Conservation (phyloP, 2,888 invertebrate species). For the Chironomus riparius region DNA sequence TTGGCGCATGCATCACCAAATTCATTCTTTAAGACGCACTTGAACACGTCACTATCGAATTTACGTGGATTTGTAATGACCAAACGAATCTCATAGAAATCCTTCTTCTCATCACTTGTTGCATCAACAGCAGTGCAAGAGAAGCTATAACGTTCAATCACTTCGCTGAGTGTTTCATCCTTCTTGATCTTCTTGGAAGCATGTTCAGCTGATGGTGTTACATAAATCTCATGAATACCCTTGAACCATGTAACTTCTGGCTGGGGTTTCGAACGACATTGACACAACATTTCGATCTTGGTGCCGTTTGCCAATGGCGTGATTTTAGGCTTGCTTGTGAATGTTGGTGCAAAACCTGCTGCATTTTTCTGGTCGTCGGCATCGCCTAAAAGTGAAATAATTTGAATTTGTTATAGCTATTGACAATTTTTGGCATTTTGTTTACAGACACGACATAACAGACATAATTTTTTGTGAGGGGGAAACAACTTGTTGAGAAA, state of each 20-base stretch:
- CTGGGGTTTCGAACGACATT: constrained; percentile 89
- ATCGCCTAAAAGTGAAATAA: constrained; percentile 49
- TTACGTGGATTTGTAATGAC: constrained; percentile 24
- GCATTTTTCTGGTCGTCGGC: constrained; percentile 60
- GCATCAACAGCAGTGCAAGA: constrained; percentile 23
- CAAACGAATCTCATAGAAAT: constrained; percentile 21
- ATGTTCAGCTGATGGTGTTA: constrained; percentile 74
- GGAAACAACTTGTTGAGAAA: too few species aligned
- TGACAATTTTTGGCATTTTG: background rate
- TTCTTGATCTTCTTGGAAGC: constrained; percentile 76
- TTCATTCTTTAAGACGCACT: constrained; percentile 87
- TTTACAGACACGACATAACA: too few species aligned
- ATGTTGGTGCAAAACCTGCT: constrained; percentile 89
- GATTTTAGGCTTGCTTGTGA: constrained; percentile 97
- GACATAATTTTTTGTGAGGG: too few species aligned
- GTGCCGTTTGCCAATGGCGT: constrained; percentile 97
- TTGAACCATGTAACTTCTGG: constrained; percentile 85
- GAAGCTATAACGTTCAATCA: constrained; percentile 54
- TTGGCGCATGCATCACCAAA: constrained; percentile 96
- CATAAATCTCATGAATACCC: constrained; percentile 48
- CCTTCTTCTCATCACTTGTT: constrained; percentile 9
- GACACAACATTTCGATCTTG: constrained; percentile 94
- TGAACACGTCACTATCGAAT: constrained; percentile 27
- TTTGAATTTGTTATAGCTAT: background rate
- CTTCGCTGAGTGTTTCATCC: constrained; percentile 67